These are phyloP conservation scores for Brachyhypopomus gauderio DNA, from an alignment of 2,113 vertebrate genomes.

Conservation along the genomic window DNA sequence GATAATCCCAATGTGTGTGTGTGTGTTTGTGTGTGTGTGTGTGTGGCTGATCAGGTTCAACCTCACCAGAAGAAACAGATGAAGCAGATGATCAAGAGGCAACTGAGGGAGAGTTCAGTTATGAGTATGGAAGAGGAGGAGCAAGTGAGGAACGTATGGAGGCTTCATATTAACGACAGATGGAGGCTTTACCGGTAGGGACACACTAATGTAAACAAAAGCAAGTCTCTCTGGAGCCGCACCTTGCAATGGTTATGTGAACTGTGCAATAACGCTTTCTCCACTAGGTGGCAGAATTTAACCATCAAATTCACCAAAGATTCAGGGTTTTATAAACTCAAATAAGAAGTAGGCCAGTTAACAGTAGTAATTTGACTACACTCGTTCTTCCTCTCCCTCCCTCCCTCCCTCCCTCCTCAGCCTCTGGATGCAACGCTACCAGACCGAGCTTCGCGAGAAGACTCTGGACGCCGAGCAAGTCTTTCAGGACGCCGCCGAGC, in stretches of 20 bases:
- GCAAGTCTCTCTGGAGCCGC: not conserved
- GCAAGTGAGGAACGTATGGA: slow-evolving; percentile 79
- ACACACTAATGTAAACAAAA: not conserved
- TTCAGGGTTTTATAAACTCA: not conserved
- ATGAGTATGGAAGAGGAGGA: slow-evolving; percentile 80
- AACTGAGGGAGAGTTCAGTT: slow-evolving; percentile 73
- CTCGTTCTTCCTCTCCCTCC: not conserved
- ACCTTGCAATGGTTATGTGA: not conserved
- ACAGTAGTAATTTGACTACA: not conserved
- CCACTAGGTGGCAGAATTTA: slow-evolving; percentile 31
- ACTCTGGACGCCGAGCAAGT: slow-evolving; percentile 67
- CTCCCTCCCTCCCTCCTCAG: slow-evolving; percentile 21
- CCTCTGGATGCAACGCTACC: slow-evolving; percentile 82
- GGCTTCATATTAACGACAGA: slow-evolving; percentile 75
- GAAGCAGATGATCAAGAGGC: slow-evolving; percentile 72
- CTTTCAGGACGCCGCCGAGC: slow-evolving; percentile 82
- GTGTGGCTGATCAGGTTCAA: slow-evolving; percentile 70
- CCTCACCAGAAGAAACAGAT: slow-evolving; percentile 78
- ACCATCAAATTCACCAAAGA: not conserved
- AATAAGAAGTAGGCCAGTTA: not conserved
- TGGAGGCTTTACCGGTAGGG: slow-evolving; percentile 92
- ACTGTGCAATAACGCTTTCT: not conserved
- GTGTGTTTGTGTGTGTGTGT: not conserved
- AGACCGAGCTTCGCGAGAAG: slow-evolving; percentile 67
- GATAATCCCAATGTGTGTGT: not conserved